Evolutionary conservation across 2,797 vertebrate species (phyloP).

Genomic region (Enteromius unitaeniatus): DNA sequence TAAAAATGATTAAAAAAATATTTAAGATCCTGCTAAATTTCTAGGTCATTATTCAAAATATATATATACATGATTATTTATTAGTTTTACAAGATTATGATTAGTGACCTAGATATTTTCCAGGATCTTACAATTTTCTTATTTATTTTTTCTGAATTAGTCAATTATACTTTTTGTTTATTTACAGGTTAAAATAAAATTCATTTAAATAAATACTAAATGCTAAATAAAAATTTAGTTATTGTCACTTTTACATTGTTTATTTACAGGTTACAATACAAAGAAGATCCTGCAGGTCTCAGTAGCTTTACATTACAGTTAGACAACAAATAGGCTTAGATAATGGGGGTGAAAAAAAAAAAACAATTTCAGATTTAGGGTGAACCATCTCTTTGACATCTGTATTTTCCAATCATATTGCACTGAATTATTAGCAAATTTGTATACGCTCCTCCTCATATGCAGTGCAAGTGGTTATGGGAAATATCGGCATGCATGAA

Average conservation of each 20-base stretch:
- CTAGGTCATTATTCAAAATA: too few species aligned
- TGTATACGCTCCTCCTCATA: background rate
- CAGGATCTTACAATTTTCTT: background rate
- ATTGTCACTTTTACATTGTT: background rate
- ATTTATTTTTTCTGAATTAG: background rate
- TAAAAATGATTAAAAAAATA: too few species aligned
- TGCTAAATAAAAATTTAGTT: too few species aligned
- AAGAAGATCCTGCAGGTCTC: background rate
- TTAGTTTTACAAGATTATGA: too few species aligned
- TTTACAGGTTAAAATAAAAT: background rate
- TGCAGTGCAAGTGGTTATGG: background rate
- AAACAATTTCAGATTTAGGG: background rate
- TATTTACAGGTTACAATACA: background rate
- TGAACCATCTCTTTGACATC: background rate
- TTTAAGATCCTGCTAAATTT: too few species aligned
- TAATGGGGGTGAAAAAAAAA: too few species aligned
- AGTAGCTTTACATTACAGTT: background rate
- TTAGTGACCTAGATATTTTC: background rate
- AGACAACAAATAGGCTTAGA: background rate
- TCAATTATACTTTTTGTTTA: background rate
- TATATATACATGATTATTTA: too few species aligned
- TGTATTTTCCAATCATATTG: background rate
- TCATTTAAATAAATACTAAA: background rate
- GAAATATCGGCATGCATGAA: background rate
- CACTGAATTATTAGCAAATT: background rate